phyloP scores from a whole-genome alignment of 2,797 vertebrate species.

The Sciurus carolinensis region DNA sequence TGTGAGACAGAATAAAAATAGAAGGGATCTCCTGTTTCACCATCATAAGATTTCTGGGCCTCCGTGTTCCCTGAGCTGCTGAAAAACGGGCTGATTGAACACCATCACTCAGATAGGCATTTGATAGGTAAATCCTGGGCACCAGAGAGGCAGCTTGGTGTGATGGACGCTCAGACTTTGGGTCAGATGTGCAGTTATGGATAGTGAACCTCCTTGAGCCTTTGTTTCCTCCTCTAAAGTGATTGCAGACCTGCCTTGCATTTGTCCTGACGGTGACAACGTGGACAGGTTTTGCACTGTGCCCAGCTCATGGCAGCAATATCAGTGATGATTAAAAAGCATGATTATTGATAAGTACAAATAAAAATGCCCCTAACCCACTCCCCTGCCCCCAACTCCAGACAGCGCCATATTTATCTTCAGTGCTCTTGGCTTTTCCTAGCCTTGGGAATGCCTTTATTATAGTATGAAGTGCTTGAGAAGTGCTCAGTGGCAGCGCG shows the following conservation, averaged over 20 bases:
- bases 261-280: background rate
- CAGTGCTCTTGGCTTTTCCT: too few species aligned
- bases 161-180: background rate
- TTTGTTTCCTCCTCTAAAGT: background rate
- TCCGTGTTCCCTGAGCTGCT: background rate
- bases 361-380: too few species aligned
- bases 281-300: background rate
- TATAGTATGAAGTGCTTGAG: too few species aligned
- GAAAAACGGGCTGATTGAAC: background rate
- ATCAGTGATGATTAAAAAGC: background rate
- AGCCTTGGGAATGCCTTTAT: too few species aligned
- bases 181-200: background rate
- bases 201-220: background rate
- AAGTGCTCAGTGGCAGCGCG: too few species aligned
- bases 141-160: background rate
- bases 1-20: background rate
- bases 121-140: background rate
- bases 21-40: background rate
- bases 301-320: background rate
- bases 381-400: too few species aligned
- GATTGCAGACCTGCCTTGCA: background rate
- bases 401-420: too few species aligned
- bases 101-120: background rate
- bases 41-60: background rate
- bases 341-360: background rate